Evolutionary conservation across 2,797 vertebrate species (phyloP).

Genomic region (Philypnodon macrostomus): DNA sequence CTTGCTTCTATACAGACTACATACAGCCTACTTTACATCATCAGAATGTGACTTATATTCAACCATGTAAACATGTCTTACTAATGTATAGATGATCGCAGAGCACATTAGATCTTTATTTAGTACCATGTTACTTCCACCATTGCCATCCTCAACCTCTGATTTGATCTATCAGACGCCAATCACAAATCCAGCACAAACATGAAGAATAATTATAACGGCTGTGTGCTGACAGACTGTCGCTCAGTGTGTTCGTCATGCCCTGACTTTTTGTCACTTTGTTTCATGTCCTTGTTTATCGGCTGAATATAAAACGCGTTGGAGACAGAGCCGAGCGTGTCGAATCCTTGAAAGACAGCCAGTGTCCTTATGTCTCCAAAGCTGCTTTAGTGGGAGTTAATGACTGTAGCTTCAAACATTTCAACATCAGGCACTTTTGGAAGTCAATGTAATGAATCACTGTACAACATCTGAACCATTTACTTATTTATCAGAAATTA

Average conservation of each 20-base stretch:
- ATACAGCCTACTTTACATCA: too few species aligned
- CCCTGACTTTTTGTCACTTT: slow-evolving; percentile 34
- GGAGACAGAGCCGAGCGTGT: slow-evolving; percentile 39
- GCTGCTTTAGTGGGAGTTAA: slow-evolving; percentile 40
- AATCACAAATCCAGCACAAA: too few species aligned
- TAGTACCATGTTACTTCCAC: too few species aligned
- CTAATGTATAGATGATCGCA: too few species aligned
- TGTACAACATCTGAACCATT: slow-evolving; percentile 10
- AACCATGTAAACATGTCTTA: too few species aligned
- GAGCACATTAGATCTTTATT: too few species aligned
- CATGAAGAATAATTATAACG: slow-evolving; percentile 20
- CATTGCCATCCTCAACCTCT: too few species aligned
- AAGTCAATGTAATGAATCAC: slow-evolving; percentile 19
- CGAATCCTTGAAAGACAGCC: slow-evolving; percentile 54
- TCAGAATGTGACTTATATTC: too few species aligned
- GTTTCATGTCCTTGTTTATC: slow-evolving; percentile 51
- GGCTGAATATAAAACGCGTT: slow-evolving; percentile 33
- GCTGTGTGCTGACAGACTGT: slow-evolving; percentile 17
- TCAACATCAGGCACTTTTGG: slow-evolving; percentile 12
- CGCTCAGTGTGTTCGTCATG: slow-evolving; percentile 34
- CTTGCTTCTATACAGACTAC: too few species aligned
- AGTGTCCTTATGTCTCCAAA: slow-evolving; percentile 46
- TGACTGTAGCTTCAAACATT: slow-evolving; percentile 38
- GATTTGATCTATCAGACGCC: too few species aligned
- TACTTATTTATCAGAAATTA: slow-evolving; percentile 3